A percentile compares a stretch with the other conserved stretches of the same genome.
Evolutionary conservation across 2,797 vertebrate species (phyloP).

Genomic region (Percopsis omiscomaycus): DNA sequence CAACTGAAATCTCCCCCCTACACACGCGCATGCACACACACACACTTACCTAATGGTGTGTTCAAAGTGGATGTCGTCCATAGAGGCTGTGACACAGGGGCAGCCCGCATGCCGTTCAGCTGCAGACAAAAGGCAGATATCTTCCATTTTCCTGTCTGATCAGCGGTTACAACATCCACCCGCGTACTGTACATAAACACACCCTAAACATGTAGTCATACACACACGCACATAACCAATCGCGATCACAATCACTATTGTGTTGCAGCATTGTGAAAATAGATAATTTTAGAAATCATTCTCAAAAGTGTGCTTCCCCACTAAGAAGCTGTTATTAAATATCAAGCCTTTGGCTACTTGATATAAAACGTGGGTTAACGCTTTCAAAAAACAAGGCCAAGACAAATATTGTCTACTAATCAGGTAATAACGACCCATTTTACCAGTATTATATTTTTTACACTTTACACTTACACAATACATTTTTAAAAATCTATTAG

Average conservation of each 20-base stretch:
- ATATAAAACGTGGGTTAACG: not conserved
- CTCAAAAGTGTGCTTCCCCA: too few relatives aligned
- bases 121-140: conserved; percentile 52
- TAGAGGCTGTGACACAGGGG: conserved; percentile 91
- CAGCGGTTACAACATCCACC: conserved; percentile 12
- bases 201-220: conserved; percentile 11
- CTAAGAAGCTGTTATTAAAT: too few relatives aligned
- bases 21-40: conserved; percentile 1
- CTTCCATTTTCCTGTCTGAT: conserved; percentile 16
- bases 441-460: too few relatives aligned
- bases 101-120: conserved; percentile 91
- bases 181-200: conserved; percentile 8
- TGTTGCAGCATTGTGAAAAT: too few relatives aligned
- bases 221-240: conserved; percentile 12
- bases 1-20: not conserved
- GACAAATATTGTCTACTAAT: too few relatives aligned
- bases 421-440: too few relatives aligned
- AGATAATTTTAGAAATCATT: too few relatives aligned
- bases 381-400: too few relatives aligned
- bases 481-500: too few relatives aligned
- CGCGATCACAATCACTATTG: not conserved
- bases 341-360: too few relatives aligned
- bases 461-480: too few relatives aligned
- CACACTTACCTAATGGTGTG: conserved; percentile 86
- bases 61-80: conserved; percentile 96